Evolutionary conservation across 2,113 vertebrate species (phyloP).

Genomic region (Crocuta crocuta): DNA sequence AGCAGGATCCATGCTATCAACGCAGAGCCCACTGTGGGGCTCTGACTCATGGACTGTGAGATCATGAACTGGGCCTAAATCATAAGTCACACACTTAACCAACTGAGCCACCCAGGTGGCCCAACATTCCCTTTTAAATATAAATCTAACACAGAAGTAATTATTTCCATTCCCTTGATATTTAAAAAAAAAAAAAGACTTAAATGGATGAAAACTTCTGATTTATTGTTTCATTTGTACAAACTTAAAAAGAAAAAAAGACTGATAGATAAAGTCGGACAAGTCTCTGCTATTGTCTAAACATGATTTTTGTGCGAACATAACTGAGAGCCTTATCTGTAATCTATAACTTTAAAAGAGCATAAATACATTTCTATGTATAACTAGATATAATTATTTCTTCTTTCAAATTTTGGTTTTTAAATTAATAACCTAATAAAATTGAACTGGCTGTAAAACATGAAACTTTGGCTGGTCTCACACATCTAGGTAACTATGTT

Average conservation of each 20-base stretch:
- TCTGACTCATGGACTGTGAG: too few species aligned
- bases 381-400: background rate
- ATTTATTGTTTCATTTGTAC: background rate
- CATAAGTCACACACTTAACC: too few species aligned
- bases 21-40: too few species aligned
- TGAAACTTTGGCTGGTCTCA: background rate
- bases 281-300: background rate
- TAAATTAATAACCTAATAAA: background rate
- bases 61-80: too few species aligned
- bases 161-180: background rate
- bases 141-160: background rate
- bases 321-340: background rate
- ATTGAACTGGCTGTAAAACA: background rate
- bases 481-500: background rate
- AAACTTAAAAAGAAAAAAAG: background rate
- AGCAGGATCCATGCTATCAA: too few species aligned
- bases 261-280: background rate
- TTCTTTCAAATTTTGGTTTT: background rate
- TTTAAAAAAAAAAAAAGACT: background rate
- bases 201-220: background rate
- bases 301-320: background rate
- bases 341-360: background rate
- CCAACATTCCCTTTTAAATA: background rate
- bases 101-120: too few species aligned
- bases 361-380: background rate